These are phyloP conservation scores for Leucophenga varia DNA, from an alignment of 1,140 invertebrate species.

Conservation along the genomic window DNA sequence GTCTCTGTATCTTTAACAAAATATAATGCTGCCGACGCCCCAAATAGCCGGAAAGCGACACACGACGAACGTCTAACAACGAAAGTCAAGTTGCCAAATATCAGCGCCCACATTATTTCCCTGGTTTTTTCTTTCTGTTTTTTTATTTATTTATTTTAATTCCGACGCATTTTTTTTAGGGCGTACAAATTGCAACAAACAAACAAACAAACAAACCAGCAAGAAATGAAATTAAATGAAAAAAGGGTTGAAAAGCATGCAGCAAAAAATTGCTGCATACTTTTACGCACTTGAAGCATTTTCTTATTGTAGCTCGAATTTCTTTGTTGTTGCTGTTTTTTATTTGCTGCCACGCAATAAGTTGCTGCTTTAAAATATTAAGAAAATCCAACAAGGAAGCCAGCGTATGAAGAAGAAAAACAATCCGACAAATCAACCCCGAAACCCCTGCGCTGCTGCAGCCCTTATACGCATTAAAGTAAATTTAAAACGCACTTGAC, in stretches of 20 bases:
- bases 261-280: no score
- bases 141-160: conserved; percentile 12
- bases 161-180: background rate
- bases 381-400: background rate
- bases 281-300: no score
- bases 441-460: no score
- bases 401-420: conserved; percentile 11
- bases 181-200: no score
- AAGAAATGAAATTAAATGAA: no score
- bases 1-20: no score
- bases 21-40: no score
- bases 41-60: conserved; percentile 17
- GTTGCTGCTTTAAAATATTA: conserved; percentile 10
- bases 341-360: conserved; percentile 27
- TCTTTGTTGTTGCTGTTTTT: no score
- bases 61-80: conserved; percentile 10
- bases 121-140: conserved; percentile 11
- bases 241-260: no score
- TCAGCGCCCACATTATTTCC: conserved; percentile 7
- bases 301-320: no score
- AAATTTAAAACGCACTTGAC: background rate
- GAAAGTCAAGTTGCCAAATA: conserved; percentile 4
- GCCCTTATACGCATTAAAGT: background rate
- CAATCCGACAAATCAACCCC: no score
- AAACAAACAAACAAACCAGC: no score